Conservation (phyloP, 1,140 invertebrate species). For the Heliconius himera region DNA sequence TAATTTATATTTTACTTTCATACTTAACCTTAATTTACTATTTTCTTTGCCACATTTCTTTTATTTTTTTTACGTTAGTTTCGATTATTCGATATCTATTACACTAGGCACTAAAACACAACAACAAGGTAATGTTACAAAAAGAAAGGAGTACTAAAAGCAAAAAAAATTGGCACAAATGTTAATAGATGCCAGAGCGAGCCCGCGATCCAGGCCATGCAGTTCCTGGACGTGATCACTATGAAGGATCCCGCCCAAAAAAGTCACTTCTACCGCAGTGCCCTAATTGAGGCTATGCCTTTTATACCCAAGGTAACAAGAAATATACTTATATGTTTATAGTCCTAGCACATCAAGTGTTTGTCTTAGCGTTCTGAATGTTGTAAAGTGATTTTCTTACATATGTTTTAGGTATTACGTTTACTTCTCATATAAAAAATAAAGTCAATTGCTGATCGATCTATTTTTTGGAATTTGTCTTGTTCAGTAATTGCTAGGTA, state of each 20-base stretch:
- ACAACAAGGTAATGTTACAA: background rate
- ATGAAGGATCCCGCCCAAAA: constrained; percentile 93
- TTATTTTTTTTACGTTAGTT: background rate
- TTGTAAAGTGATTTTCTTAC: background rate
- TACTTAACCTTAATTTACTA: background rate
- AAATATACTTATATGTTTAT: background rate
- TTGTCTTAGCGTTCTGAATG: background rate
- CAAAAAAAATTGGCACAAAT: constrained; percentile 7
- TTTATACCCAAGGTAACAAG: constrained; percentile 92
- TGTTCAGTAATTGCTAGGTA: background rate
- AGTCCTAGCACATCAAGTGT: background rate
- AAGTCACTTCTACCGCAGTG: constrained; percentile 84
- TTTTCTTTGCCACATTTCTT: background rate
- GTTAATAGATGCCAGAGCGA: constrained; percentile 85
- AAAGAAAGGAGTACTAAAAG: background rate
- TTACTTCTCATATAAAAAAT: background rate
- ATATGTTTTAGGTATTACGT: background rate
- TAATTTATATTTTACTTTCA: background rate
- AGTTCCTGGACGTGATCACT: constrained; percentile 95
- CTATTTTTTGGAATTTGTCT: background rate
- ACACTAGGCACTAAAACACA: background rate
- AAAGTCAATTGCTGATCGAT: background rate
- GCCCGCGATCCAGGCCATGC: constrained; percentile 92
- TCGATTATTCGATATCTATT: background rate
- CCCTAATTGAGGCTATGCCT: constrained; percentile 92